Conservation (phyloP, 2,113 vertebrate species). For the Oxyruncus cristatus region DNA sequence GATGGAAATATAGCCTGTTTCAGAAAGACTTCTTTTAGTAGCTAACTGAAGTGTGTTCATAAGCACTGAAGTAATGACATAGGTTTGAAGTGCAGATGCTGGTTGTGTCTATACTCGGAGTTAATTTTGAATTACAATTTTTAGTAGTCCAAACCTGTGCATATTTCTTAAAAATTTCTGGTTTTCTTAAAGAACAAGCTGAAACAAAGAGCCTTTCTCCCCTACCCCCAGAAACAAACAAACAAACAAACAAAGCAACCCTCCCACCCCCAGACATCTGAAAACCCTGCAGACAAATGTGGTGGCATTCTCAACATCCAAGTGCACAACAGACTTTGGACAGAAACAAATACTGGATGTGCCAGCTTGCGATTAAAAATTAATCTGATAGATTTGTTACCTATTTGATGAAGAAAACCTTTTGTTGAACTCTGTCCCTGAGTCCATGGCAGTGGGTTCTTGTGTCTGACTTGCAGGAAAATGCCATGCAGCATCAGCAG, state of each 20-base stretch:
- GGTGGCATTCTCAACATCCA: not conserved
- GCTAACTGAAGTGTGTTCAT: not conserved
- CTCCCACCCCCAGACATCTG: fast-evolving
- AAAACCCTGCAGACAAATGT: not conserved
- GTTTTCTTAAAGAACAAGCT: not conserved
- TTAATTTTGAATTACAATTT: not conserved
- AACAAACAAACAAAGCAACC: not conserved
- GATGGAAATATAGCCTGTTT: not conserved
- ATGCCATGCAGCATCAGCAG: not conserved
- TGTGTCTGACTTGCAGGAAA: not conserved
- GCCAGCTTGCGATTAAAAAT: conserved; percentile 8
- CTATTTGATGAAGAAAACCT: not conserved
- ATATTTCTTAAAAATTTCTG: not conserved
- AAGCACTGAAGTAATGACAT: not conserved
- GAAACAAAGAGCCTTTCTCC: not conserved
- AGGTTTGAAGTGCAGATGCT: not conserved
- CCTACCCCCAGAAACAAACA: not conserved
- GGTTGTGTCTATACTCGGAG: not conserved
- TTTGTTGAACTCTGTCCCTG: not conserved
- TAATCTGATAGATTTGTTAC: not conserved
- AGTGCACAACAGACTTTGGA: not conserved
- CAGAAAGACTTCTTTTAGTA: not conserved
- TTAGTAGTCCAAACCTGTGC: not conserved
- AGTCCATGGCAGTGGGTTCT: not conserved
- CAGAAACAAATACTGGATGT: not conserved